Evolutionary conservation across 2,797 vertebrate species (phyloP), one percentile per base, ranked within the genome.

Genomic region (Acridotheres tristis): DNA sequence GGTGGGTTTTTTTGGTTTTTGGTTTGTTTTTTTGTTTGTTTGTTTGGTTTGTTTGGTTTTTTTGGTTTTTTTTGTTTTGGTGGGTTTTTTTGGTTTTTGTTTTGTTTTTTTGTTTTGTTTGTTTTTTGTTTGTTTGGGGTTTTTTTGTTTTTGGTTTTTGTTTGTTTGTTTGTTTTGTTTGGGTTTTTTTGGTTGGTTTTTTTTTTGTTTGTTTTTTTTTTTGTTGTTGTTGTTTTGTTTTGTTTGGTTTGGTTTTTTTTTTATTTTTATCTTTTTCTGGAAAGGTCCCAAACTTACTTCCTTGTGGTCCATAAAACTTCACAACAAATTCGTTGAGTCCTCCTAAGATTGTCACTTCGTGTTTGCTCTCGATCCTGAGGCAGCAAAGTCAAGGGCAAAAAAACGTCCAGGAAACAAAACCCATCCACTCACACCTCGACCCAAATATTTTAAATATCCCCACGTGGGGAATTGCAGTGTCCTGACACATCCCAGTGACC

Each of bases 291-390:
- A 15, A 99, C 99, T 99, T 98, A 99, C 99, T 99, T 98, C 99
- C 99, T 98, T 99, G 99, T 98, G 99, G 99, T 98, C 99, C 99
- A 78, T 99, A 99, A 98, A 99, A 99, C 98, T 99, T 99, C 95
- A 99, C 99, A 96, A 99, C 99, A 96, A 99, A 99, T 98, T 99
- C 99, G 88, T 99, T 99, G 98, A 99, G 99, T 97, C 99, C 99
- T 96, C 99, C 99, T 96, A 99, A 97, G 98, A 99, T 99, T 25
- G 99, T 99, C 96, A 99, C 99, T 97, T 99, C 99, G 76, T 99
- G 99, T 87, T 99, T 99, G 97, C 99, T 99, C 97, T 99, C 99
- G 50, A 99, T 99, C 96, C 99, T 99, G 97, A 48, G 1, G 29
- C 20, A 34, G 34, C 51, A n/a, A 30, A 72, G 97, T 98, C 96